phyloP scores from a whole-genome alignment of 1,140 invertebrate genomes.

The Archivesica marissinica region DNA sequence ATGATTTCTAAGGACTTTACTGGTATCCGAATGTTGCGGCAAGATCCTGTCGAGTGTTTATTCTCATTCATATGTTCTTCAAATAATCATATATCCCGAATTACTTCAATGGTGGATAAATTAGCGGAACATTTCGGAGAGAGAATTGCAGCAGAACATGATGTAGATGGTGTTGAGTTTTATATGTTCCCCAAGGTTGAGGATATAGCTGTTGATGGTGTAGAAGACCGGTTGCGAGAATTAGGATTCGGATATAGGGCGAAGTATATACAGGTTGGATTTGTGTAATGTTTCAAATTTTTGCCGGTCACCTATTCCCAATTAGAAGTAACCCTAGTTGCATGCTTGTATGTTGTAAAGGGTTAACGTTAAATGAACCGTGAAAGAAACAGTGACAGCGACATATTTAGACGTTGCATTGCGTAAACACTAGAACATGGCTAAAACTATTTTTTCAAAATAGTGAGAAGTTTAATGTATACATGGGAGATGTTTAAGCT shows the following conservation, averaged over 20 bases:
- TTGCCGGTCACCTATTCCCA: no score
- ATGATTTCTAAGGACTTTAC: slow-evolving; percentile 88
- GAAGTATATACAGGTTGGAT: slow-evolving; percentile 71
- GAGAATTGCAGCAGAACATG: slow-evolving; percentile 86
- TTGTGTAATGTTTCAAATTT: no score
- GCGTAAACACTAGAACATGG: not conserved
- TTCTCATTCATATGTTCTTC: slow-evolving; percentile 99
- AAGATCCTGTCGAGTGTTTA: slow-evolving; percentile 96
- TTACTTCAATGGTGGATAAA: slow-evolving; percentile 94
- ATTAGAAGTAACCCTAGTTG: no score
- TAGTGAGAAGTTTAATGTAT: no score
- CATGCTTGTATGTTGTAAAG: no score
- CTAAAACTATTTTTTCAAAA: no score
- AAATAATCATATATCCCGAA: slow-evolving; percentile 96
- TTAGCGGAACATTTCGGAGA: slow-evolving; percentile 93
- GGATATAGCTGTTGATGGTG: slow-evolving; percentile 85
- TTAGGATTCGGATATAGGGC: slow-evolving; percentile 97
- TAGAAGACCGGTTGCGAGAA: slow-evolving; percentile 87
- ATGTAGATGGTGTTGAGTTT: slow-evolving; percentile 88
- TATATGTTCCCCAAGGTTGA: slow-evolving; percentile 93
- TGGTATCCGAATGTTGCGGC: slow-evolving; percentile 95
- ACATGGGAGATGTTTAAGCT: no score
- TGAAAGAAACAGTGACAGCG: no score
- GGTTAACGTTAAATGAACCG: no score
- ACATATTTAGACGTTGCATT: no score